These are phyloP conservation scores for Aphidius gifuensis DNA, from an alignment of 1,140 invertebrate species.

Conservation along the genomic window DNA sequence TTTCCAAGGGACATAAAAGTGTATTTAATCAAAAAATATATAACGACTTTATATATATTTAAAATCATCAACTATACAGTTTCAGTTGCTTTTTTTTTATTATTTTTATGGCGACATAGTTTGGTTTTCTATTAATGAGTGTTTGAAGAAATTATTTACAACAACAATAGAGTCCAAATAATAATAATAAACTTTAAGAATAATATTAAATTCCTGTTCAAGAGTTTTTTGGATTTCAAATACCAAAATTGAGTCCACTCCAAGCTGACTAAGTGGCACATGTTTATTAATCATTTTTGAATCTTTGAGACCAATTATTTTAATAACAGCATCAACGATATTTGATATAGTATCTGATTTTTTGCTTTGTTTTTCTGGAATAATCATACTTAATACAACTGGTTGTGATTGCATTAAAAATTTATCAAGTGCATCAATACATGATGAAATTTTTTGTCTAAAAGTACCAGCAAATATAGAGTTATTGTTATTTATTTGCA, in stretches of 20 bases:
- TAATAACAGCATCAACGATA: slow-evolving; percentile 51
- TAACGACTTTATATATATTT: too few species aligned
- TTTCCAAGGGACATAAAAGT: too few species aligned
- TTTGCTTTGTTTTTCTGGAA: slow-evolving; percentile 57
- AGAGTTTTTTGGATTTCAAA: too few species aligned
- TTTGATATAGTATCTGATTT: slow-evolving; percentile 32
- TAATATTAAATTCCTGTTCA: too few species aligned
- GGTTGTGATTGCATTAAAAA: slow-evolving; percentile 61
- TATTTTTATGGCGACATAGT: too few species aligned
- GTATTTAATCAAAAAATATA: too few species aligned
- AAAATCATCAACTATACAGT: too few species aligned
- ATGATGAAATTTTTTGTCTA: slow-evolving; percentile 66
- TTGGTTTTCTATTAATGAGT: too few species aligned
- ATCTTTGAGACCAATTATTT: slow-evolving; percentile 55
- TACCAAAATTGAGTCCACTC: slow-evolving; percentile 82
- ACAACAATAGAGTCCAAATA: too few species aligned
- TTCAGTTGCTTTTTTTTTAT: too few species aligned
- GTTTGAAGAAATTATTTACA: too few species aligned
- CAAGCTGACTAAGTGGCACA: slow-evolving; percentile 69
- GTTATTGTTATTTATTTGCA: slow-evolving; percentile 64
- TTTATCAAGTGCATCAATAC: slow-evolving; percentile 53
- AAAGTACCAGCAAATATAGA: slow-evolving; percentile 61
- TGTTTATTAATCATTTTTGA: slow-evolving; percentile 59
- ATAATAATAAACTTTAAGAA: too few species aligned
- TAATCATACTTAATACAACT: slow-evolving; percentile 64